Evolutionary conservation across 2,797 vertebrate species (phyloP), one percentile per base, ranked within the genome.

Genomic region (Falco novaeseelandiae): DNA sequence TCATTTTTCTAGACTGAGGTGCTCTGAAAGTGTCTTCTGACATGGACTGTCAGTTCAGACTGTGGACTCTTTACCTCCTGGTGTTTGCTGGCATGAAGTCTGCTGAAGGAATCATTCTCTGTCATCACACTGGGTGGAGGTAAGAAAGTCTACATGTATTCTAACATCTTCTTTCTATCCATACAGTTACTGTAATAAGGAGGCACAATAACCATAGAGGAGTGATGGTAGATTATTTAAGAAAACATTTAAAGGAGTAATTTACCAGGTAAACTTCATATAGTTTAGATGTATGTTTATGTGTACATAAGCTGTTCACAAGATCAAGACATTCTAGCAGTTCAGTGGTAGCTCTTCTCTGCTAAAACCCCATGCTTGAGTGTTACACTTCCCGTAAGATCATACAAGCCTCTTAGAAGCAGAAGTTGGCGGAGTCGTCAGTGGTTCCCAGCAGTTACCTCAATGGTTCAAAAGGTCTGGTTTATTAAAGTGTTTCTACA

Each of bases 371-470:
- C 14, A 54, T 0, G 1, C 42, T 34, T 62, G 25, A 71, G 25
- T 0, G 0, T 54, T 74, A 66, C 8, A 12, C 10, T 55, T 79
- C 22, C 29, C 1, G 0, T 72, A 55, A 65, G 27, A 63, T 30
- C 55, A 21, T 29, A 34, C 22, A 61, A 72, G 32, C n/a, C 22
- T 57, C 7, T 54, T 40, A 67, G 15, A 14, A 67, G 12, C 22
- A 93, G 51, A 95, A 83, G 10, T 15, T 5, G 3, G 26, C 59
- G 49, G 25, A 74, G 32, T 7, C 8, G 12, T 61, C n/a, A 54
- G 16, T 22, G 46, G 34, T 65, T 77, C 38, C 32, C 32, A 65
- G 29, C 8, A 49, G 21, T 29, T 44, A 21, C 22, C 72, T 44
- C 3, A 6, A 10, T 40, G 16, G 38, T 62, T 93, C 36, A 58